These are phyloP conservation scores for Chymomyza fuscimana DNA, from an alignment of 2,888 invertebrate species.

Conservation along the genomic window DNA sequence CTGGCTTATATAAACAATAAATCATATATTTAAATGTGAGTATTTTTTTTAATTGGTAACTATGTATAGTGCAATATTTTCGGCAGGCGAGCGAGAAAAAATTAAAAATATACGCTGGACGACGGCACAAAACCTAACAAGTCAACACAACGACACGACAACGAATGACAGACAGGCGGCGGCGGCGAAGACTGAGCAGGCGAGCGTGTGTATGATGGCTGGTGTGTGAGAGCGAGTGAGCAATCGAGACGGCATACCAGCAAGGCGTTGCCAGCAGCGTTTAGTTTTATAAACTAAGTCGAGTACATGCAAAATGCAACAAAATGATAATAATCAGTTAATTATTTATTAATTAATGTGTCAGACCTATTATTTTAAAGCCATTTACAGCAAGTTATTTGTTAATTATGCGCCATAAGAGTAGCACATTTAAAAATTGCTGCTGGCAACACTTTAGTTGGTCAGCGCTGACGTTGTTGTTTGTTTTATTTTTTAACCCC, in stretches of 20 bases:
- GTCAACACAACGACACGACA: slow-evolving; percentile 53
- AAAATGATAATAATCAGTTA: not conserved
- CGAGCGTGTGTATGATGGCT: slow-evolving; percentile 14
- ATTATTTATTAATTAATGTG: not conserved
- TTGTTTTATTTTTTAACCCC: slow-evolving; percentile 57
- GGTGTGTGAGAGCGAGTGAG: slow-evolving; percentile 30
- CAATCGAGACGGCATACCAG: slow-evolving; percentile 26
- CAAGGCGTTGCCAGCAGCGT: slow-evolving; percentile 52
- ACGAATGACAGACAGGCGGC: slow-evolving; percentile 47
- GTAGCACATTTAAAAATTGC: slow-evolving; percentile 24
- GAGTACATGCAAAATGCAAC: not conserved
- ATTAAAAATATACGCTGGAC: slow-evolving; percentile 71
- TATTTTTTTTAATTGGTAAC: not conserved
- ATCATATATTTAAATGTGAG: slow-evolving; percentile 35
- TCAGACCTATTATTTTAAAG: not conserved
- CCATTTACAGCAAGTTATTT: not conserved
- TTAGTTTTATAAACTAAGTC: not conserved
- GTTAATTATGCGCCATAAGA: slow-evolving; percentile 24
- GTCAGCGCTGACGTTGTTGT: slow-evolving; percentile 53
- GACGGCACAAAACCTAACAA: slow-evolving; percentile 53
- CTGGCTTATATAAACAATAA: slow-evolving; percentile 64
- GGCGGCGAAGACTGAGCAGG: slow-evolving; percentile 15
- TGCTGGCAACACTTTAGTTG: slow-evolving; percentile 59
- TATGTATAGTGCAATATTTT: slow-evolving; percentile 36
- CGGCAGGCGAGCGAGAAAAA: slow-evolving; percentile 47